phyloP scores from a whole-genome alignment of 2,888 invertebrate species.

The Argyresthia goedartella region DNA sequence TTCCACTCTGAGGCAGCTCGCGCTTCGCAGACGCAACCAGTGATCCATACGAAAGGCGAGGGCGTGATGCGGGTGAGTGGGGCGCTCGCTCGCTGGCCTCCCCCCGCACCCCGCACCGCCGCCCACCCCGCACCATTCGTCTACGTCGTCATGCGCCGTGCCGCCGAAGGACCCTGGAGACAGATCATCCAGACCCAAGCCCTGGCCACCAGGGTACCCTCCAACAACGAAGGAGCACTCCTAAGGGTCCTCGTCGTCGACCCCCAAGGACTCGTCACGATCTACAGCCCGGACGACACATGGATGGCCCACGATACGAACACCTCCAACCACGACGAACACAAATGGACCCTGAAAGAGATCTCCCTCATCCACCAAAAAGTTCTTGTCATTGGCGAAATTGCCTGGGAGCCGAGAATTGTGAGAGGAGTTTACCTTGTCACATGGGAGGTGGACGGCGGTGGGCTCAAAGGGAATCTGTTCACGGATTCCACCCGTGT shows the following conservation, averaged over 20 bases:
- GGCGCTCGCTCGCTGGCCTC: constrained; percentile 75
- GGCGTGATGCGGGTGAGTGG: constrained; percentile 75
- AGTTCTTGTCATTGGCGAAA: constrained; percentile 78
- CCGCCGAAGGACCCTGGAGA: constrained; percentile 74
- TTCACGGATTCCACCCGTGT: constrained; percentile 86
- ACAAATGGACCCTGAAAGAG: constrained; percentile 75
- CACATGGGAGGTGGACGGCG: constrained; percentile 87
- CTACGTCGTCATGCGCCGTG: constrained; percentile 78
- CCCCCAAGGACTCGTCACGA: constrained; percentile 77
- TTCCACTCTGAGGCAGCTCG: constrained; percentile 76
- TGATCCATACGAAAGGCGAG: constrained; percentile 78
- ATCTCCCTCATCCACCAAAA: constrained; percentile 81
- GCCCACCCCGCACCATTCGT: constrained; percentile 73
- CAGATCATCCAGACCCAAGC: constrained; percentile 77
- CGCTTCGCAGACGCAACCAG: constrained; percentile 75
- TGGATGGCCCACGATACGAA: constrained; percentile 70
- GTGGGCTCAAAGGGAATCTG: constrained; percentile 84
- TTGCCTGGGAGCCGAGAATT: constrained; percentile 79
- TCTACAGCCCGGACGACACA: constrained; percentile 77
- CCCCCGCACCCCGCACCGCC: constrained; percentile 69
- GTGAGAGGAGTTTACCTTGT: constrained; percentile 80
- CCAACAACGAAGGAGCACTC: constrained; percentile 74
- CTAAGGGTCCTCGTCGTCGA: constrained; percentile 79
- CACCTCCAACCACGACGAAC: constrained; percentile 55
- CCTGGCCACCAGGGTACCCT: constrained; percentile 73